Conservation (phyloP, 2,888 invertebrate species). For the Scelioninae gen. 2 region DNA sequence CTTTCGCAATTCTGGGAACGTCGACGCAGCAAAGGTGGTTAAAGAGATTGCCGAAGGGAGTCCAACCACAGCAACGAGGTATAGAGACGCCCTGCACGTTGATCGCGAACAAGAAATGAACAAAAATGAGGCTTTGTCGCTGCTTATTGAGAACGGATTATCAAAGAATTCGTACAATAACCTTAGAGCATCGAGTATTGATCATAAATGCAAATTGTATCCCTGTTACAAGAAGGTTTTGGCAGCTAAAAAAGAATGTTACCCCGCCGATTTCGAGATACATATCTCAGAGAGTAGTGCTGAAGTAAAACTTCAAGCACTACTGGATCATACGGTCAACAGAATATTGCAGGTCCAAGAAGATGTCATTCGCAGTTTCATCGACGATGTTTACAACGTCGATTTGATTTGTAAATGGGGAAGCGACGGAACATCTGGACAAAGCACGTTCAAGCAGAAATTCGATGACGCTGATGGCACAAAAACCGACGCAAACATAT, state of each 20-base stretch:
- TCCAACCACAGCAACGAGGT: conserved; percentile 55
- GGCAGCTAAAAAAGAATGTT: conserved; percentile 42
- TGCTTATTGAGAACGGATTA: conserved; percentile 40
- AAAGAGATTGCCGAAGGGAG: conserved; percentile 51
- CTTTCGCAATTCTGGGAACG: conserved; percentile 56
- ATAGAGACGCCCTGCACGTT: conserved; percentile 29
- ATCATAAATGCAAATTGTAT: conserved; percentile 36
- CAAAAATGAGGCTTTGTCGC: conserved; percentile 34
- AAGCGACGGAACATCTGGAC: conserved; percentile 11
- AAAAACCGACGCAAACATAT: conserved; percentile 40
- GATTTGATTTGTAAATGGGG: conserved; percentile 37
- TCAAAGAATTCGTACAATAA: conserved; percentile 41
- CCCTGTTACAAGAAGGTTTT: conserved; percentile 30
- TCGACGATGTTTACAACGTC: too few species aligned
- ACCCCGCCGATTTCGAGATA: conserved; percentile 31
- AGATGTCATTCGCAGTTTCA: too few species aligned
- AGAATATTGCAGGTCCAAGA: too few species aligned
- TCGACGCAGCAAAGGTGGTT: conserved; percentile 58
- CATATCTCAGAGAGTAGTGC: conserved; percentile 50
- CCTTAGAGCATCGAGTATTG: conserved; percentile 28
- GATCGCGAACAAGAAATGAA: conserved; percentile 25
- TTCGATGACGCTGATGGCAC: conserved; percentile 21
- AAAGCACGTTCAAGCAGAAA: conserved; percentile 28
- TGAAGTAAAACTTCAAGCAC: conserved; percentile 10
- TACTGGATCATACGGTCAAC: too few species aligned